Evolutionary conservation across 2,888 invertebrate species (phyloP).

Genomic region (Strigamia maritima): DNA sequence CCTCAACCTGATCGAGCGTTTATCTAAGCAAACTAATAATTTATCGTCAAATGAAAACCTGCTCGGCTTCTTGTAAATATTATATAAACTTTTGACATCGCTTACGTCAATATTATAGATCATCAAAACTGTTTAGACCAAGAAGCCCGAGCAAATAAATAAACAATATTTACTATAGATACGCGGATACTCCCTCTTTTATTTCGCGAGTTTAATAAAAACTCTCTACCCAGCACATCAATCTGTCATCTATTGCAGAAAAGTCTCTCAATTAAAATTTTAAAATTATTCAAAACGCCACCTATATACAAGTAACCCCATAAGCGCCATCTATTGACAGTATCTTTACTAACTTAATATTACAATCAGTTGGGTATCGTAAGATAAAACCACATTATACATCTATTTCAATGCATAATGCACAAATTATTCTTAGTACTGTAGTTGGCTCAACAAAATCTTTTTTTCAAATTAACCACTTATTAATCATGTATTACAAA

Average conservation of each 20-base stretch:
- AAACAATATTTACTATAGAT: not conserved
- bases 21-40: slow-evolving; percentile 34
- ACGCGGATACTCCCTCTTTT: not conserved
- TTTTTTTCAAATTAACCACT: too few species aligned
- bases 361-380: too few species aligned
- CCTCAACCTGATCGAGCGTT: slow-evolving; percentile 30
- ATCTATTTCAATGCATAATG: too few species aligned
- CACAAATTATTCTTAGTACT: too few species aligned
- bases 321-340: not conserved
- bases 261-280: too few species aligned
- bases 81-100: slow-evolving; percentile 17
- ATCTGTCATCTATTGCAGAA: too few species aligned
- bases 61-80: slow-evolving; percentile 23
- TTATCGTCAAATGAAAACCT: slow-evolving; percentile 31
- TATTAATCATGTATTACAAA: too few species aligned
- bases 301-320: too few species aligned
- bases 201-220: not conserved
- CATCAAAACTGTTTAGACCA: slow-evolving; percentile 13
- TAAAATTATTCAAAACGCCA: too few species aligned
- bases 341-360: not conserved
- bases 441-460: too few species aligned
- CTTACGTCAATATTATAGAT: slow-evolving; percentile 11
- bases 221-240: not conserved
- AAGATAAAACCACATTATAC: too few species aligned
- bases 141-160: not conserved